Evolutionary conservation across 2,888 invertebrate species (phyloP), one percentile per base, ranked within the genome.

Genomic region (Andrena chrysosceles): DNA sequence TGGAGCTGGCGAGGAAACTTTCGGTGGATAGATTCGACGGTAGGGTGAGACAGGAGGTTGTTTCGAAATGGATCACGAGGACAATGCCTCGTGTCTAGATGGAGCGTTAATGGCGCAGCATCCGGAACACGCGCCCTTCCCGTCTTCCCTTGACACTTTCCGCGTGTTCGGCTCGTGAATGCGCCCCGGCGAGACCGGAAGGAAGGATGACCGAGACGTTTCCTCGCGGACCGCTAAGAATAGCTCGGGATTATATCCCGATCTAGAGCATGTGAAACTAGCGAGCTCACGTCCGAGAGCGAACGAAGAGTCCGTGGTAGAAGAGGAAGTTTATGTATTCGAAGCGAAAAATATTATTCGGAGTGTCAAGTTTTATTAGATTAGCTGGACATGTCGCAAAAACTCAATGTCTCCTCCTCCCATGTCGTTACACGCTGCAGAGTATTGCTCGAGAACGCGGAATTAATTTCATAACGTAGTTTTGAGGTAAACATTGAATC

Each of bases 171-270:
- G 29, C 2, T 29, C 52, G 54, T 81, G 81, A 81, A 81, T 73
- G 42, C 60, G 85, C 80, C 72, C 75, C 76, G 74, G 81, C 80
- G 77, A 75, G 79, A 85, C 89, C 90, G 91, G 90, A 90, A 91
- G 90, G 86, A 88, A 90, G 86, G 83, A 84, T 84, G 84, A 83
- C 77, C 85, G 77, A 73, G 69, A 74, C 80, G 83, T 86, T 81
- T 81, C 73, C 85, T 82, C 63, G 76, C 59, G 81, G 86, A 81
- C 31, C 6, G 54, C 78, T 86, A 89, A 86, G 87, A 91, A 91
- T 91, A 91, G 87, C 89, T 56, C 85, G 31, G 71, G 62, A 48
- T 72, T n/a, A 83, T 82, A 77, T 56, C 77, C 71, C 69, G 72
- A 79, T 83, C 70, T 73, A 33, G 23, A 54, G 5, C 31, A 26